A percentile compares a stretch with the other conserved stretches of the same genome.
phyloP scores from a whole-genome alignment of 2,797 vertebrate genomes.

The Podarcis siculus region DNA sequence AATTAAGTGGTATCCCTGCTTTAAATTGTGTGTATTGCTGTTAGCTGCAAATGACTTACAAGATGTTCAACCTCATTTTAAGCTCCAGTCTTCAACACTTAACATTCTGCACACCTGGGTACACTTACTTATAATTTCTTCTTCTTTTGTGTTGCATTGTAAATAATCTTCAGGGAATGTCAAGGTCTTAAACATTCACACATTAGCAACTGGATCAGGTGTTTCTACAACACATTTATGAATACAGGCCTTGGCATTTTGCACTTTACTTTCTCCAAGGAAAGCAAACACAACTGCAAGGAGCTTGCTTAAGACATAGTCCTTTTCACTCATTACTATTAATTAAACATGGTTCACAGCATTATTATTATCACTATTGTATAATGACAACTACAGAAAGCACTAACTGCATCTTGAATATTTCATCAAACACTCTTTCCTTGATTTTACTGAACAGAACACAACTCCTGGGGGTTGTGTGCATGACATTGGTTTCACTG shows the following conservation, averaged over 20 bases:
- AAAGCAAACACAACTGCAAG: conserved; percentile 45
- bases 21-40: neutral
- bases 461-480: neutral
- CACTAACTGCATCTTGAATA: conserved; percentile 14
- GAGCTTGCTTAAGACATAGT: conserved; percentile 38
- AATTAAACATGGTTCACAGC: conserved; percentile 35
- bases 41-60: conserved; percentile 42
- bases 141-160: conserved; percentile 46
- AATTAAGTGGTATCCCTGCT: neutral
- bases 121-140: conserved; percentile 37
- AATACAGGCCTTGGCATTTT: conserved; percentile 38
- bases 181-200: conserved; percentile 34
- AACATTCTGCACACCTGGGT: conserved; percentile 52
- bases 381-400: conserved; percentile 26
- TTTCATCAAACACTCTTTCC: conserved; percentile 2
- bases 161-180: conserved; percentile 54
- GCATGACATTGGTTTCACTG: neutral
- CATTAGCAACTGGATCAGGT: conserved; percentile 23
- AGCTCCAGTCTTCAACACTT: conserved; percentile 51
- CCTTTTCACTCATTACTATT: conserved; percentile 48
- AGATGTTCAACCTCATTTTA: conserved; percentile 48
- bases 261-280: conserved; percentile 17
- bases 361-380: neutral
- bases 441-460: conserved; percentile 1
- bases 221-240: conserved; percentile 47